Base-by-base conservation (phyloP, 2,888 invertebrate genomes). In the Tridacna crocea region DNA sequence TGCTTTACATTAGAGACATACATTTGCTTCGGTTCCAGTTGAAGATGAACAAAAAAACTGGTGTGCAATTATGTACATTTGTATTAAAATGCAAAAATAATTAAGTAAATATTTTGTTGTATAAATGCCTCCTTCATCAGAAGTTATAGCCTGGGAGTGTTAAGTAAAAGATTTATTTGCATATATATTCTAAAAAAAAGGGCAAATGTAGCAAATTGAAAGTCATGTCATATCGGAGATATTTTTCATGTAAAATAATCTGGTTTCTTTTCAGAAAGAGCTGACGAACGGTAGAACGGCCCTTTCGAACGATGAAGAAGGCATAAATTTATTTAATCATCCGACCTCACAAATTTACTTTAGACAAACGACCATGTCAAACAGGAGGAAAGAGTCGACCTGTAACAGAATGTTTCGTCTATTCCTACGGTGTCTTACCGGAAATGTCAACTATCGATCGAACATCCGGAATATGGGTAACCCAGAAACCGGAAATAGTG, bases 401-500 rank as follows among this genome's bases (percentile, higher is more conserved):
- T 66, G 22, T n/a, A 47, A 26, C 10, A 61, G 70, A 15, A 26
- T 51, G 13, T 70, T 58, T 12, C 68, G 77, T 17, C 79, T 88
- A 48, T 89, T 91, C 75, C 84, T 89, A 79, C 79, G 87, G 24
- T 92, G 92, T 83, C 75, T 92, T 10, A 84, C 89, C 55, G 92
- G 92, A 63, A 91, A 90, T 76, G 80, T 87, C n/a, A 83, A 87
- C 27, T 91, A 87, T 72, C 83, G 89, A 15, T 81, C 85, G 36
- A 77, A 85, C 70, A 84, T 87, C 36, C 78, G 86, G 22, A 75
- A 84, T 60, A 77, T 79, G 12, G 87, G 89, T 0, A 88, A 90
- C 51, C 77, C 84, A 8, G 86, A 88, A 48, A 63, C 77, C 15
- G 90, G 90, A 91, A 97, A 97, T 94, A 97, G 97, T 26, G 97